A percentile compares a stretch with the other conserved stretches of the same genome.
phyloP scores from a whole-genome alignment of 2,797 vertebrate species.

The Halcyon badia region DNA sequence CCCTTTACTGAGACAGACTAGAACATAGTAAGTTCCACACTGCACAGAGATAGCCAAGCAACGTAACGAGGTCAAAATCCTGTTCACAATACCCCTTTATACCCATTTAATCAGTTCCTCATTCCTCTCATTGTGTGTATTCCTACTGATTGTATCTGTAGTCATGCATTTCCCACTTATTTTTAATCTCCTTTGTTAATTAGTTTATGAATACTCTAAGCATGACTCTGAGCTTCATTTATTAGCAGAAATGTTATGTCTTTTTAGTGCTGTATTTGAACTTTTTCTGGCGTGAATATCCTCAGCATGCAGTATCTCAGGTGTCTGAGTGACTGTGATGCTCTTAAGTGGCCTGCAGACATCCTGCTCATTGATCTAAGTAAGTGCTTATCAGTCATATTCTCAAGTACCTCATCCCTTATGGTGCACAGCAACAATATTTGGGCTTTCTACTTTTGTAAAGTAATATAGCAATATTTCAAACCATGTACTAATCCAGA shows the following conservation, averaged over 20 bases:
- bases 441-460: not conserved
- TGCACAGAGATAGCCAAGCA: not conserved
- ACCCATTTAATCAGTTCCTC: not conserved
- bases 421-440: not conserved
- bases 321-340: not conserved
- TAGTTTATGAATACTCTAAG: not conserved
- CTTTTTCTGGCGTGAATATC: not conserved
- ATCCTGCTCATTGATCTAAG: not conserved
- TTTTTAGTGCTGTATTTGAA: not conserved
- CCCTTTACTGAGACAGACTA: not conserved
- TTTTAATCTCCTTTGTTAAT: not conserved
- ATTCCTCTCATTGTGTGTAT: not conserved
- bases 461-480: not conserved
- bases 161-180: not conserved
- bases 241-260: not conserved
- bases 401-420: constrained; percentile 19
- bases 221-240: not conserved
- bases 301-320: not conserved
- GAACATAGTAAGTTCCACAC: not conserved
- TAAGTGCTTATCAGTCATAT: not conserved
- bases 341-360: not conserved
- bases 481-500: not conserved
- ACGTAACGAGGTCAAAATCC: not conserved
- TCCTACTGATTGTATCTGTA: not conserved
- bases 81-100: not conserved